Evolutionary conservation across 1,140 invertebrate species (phyloP).

Genomic region (Parasteatoda tepidariorum): DNA sequence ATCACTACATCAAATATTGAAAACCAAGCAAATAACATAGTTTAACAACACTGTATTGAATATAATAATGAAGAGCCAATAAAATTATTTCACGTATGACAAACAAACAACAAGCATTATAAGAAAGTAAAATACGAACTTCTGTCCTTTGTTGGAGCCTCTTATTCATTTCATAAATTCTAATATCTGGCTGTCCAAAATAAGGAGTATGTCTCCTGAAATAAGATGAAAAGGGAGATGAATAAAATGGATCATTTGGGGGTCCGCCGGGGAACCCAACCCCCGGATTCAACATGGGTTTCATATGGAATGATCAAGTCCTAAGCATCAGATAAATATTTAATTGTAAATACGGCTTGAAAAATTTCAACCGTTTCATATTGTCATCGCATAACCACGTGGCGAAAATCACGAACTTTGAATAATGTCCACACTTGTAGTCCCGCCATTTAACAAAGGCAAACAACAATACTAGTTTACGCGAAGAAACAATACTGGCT

Average conservation of each 20-base stretch:
- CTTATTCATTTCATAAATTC: conserved; percentile 63
- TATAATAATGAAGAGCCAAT: too few relatives aligned
- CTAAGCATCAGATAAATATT: neutral
- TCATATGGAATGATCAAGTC: conserved; percentile 42
- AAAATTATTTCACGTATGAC: too few relatives aligned
- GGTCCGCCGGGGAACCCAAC: conserved; percentile 55
- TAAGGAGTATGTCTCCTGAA: conserved; percentile 62
- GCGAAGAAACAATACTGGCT: too few relatives aligned
- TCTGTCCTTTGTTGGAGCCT: conserved; percentile 61
- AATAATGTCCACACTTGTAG: neutral
- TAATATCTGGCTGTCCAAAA: conserved; percentile 59
- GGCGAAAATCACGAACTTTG: neutral
- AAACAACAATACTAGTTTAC: too few relatives aligned
- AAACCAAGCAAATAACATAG: too few relatives aligned
- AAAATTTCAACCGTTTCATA: neutral
- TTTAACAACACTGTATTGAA: too few relatives aligned
- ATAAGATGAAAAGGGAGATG: conserved; percentile 62
- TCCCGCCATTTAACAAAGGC: neutral
- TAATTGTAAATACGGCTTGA: neutral
- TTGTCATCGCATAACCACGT: neutral
- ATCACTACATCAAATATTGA: too few relatives aligned
- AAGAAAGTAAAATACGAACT: conserved; percentile 53
- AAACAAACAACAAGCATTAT: too few relatives aligned
- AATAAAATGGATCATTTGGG: conserved; percentile 59
- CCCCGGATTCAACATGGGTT: conserved; percentile 60